These are phyloP conservation scores for Megalopta genalis DNA, from an alignment of 1,140 invertebrate species.

Conservation along the genomic window DNA sequence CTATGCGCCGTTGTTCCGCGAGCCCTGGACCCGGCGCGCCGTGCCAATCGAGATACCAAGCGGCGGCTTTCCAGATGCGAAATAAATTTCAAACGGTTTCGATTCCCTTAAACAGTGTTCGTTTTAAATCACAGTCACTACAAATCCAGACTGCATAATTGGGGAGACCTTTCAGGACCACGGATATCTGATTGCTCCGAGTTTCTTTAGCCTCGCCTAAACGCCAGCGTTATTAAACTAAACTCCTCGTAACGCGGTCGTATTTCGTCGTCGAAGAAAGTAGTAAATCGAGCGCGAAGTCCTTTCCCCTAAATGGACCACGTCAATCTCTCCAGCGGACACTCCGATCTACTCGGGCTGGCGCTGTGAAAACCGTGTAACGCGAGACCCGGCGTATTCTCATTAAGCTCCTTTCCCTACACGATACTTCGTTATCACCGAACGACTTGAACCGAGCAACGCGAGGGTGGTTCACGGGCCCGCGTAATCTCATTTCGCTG, in stretches of 20 bases:
- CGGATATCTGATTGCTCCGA: neutral
- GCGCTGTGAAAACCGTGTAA: neutral
- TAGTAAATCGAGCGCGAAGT: neutral
- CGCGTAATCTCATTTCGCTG: neutral
- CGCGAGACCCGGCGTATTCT: neutral
- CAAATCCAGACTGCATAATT: too few species aligned
- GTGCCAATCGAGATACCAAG: too few species aligned
- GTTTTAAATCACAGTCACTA: too few species aligned
- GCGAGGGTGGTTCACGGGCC: neutral
- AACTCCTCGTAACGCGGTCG: neutral
- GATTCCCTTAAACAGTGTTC: too few species aligned
- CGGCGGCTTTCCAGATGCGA: too few species aligned
- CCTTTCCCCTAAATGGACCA: neutral
- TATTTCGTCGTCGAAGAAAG: neutral
- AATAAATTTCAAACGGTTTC: too few species aligned
- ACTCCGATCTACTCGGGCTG: neutral
- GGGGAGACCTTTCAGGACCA: too few species aligned
- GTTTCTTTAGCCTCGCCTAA: neutral
- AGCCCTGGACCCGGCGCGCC: too few species aligned
- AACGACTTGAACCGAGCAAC: neutral
- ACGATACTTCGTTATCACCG: conserved; percentile 12
- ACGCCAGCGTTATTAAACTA: neutral
- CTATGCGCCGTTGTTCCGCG: too few species aligned
- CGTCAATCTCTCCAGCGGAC: neutral
- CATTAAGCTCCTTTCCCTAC: conserved; percentile 4